These are phyloP conservation scores for Hyles lineata DNA, from an alignment of 2,888 invertebrate species.

Conservation along the genomic window DNA sequence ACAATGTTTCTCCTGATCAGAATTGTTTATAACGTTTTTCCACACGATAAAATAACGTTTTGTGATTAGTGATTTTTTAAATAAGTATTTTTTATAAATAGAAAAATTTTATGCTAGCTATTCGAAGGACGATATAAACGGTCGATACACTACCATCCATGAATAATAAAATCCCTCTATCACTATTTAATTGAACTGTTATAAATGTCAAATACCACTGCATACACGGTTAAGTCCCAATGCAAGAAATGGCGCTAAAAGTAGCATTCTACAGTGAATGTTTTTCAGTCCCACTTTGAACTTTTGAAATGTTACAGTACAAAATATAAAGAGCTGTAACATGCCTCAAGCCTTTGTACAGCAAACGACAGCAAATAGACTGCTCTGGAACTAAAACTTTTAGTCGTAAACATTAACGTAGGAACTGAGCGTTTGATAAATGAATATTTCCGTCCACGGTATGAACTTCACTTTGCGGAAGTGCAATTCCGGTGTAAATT, in stretches of 20 bases:
- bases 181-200: too few relatives aligned
- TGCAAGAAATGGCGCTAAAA: too few relatives aligned
- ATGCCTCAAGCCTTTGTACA: not conserved
- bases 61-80: too few relatives aligned
- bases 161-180: too few relatives aligned
- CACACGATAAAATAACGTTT: too few relatives aligned
- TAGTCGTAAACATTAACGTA: constrained; percentile 6
- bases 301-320: not conserved
- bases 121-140: too few relatives aligned
- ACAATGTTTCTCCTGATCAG: not conserved
- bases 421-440: constrained; percentile 6
- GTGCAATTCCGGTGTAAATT: not conserved
- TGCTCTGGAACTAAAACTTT: not conserved
- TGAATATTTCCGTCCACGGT: not conserved
- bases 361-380: constrained; percentile 3
- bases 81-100: too few relatives aligned
- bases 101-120: too few relatives aligned
- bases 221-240: too few relatives aligned
- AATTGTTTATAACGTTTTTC: not conserved
- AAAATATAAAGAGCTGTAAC: constrained; percentile 2
- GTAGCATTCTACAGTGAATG: not conserved
- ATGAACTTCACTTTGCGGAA: not conserved
- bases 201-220: too few relatives aligned
- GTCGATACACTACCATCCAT: too few relatives aligned
- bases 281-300: not conserved